These are phyloP conservation scores for Crambe crambe DNA, from an alignment of 37 sponge, comb jelly and placozoan genomes.

Conservation along the genomic window DNA sequence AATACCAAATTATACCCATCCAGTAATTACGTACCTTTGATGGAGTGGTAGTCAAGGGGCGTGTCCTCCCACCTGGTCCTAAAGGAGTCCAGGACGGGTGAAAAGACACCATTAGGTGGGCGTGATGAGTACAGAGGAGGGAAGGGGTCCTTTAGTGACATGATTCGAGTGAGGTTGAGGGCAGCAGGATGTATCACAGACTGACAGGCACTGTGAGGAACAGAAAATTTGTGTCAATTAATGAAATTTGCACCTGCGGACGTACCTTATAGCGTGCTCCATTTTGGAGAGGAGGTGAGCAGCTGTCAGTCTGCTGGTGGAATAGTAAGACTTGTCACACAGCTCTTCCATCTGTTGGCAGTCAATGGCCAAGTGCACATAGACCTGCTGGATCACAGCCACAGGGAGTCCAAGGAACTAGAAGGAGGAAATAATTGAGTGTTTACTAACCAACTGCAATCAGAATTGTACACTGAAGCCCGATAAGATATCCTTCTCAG, in stretches of 20 bases:
- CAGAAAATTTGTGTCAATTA: not conserved
- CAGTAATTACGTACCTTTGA: slow-evolving; percentile 34
- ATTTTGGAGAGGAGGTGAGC: slow-evolving; percentile 31
- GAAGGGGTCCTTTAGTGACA: not conserved
- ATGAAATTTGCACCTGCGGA: not conserved
- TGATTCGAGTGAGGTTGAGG: slow-evolving; percentile 24
- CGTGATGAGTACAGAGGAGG: not conserved
- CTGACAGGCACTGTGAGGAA: slow-evolving; percentile 12
- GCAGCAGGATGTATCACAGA: slow-evolving; percentile 52
- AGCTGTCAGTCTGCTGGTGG: slow-evolving; percentile 32
- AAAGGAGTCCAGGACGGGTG: slow-evolving; percentile 51
- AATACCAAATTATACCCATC: no score
- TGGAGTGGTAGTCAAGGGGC: slow-evolving; percentile 29
- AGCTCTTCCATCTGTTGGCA: slow-evolving; percentile 30
- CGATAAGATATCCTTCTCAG: no score
- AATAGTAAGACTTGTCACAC: slow-evolving; percentile 31
- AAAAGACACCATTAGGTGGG: slow-evolving; percentile 37
- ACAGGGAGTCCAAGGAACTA: slow-evolving; percentile 77
- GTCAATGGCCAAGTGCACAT: slow-evolving; percentile 39
- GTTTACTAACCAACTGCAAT: no score
- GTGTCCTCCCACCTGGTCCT: slow-evolving; percentile 14
- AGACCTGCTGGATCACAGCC: slow-evolving; percentile 67
- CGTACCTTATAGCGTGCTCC: slow-evolving; percentile 35
- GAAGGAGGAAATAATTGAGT: not conserved
- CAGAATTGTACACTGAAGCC: no score